Evolutionary conservation across 2,113 vertebrate genomes (phyloP), one percentile per base, ranked within the genome.

Genomic region (Phycodurus eques): DNA sequence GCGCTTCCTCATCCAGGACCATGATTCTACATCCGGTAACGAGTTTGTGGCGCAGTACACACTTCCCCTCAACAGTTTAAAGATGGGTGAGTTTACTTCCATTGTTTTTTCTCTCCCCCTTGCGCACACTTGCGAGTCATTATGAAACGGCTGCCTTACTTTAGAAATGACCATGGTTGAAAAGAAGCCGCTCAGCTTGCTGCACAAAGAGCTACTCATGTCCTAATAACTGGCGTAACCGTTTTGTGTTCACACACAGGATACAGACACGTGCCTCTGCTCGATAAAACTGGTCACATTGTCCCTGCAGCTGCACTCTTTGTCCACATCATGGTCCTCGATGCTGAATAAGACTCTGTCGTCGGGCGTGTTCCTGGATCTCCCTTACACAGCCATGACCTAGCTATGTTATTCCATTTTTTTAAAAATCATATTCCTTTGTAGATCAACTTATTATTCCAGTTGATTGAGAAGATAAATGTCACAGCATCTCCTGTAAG

Each of bases 11-110:
- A 90, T 99, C 0, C 94, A 98, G 81, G 98, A 99, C 77, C 89
- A 98, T 0, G 97, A 99, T 43, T 64, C 85, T 0, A 86, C 88
- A 0, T 94, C 95, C 3, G 90, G 87, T 53, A 98, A 99, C 0
- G 96, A 99, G 74, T 97, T 99, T 68, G 87, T 99, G 0, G 96
- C 93, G 19, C 97, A 99, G 80, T 96, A 91, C 88, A 95, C 95
- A 0, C 85, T 98, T 59, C 96, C 98, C 14, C 93, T 98, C 88
- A 90, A 78, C 54, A 95, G 95, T 77, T 84, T 99, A 72, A 94
- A 96, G 85, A 91, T 93, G 88, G 98, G 98, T 99, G 78, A 92
- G 93, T 88, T 46, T 17, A 8, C 6, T 59, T 64, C 8, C 5
- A 15, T 44, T 22, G 11, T 44, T 44, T 42, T 42, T 17, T n/a